phyloP scores from a whole-genome alignment of 2,113 vertebrate genomes.

The Caracal caracal region DNA sequence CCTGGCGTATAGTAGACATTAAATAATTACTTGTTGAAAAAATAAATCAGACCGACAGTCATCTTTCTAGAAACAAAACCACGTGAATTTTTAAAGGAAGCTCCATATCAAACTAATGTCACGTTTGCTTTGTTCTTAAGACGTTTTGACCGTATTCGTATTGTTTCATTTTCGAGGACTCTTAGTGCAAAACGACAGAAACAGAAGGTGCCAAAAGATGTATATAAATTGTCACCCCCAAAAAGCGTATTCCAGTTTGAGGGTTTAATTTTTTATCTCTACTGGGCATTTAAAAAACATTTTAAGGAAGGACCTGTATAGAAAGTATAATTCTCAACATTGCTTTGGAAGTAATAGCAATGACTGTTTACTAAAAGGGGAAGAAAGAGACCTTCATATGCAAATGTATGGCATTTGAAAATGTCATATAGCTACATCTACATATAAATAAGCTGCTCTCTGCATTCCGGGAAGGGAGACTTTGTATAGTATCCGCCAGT shows the following conservation, averaged over 20 bases:
- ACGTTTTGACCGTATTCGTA: background rate
- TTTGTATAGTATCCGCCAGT: slow-evolving; percentile 68
- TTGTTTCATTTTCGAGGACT: background rate
- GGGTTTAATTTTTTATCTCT: slow-evolving; percentile 9
- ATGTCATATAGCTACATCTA: slow-evolving; percentile 89
- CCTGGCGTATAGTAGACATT: background rate
- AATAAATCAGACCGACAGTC: background rate
- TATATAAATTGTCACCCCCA: background rate
- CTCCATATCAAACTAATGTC: background rate
- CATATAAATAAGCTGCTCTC: slow-evolving; percentile 88
- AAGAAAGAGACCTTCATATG: slow-evolving; percentile 86
- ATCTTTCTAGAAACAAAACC: background rate
- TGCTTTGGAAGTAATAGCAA: slow-evolving; percentile 78
- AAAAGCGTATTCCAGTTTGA: background rate
- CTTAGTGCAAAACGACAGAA: background rate
- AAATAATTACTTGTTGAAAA: background rate
- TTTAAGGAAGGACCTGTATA: slow-evolving; percentile 66
- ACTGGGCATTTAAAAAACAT: slow-evolving; percentile 58
- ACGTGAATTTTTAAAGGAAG: background rate
- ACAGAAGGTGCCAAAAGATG: background rate
- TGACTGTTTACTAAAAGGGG: slow-evolving; percentile 82
- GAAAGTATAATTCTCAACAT: slow-evolving; percentile 70
- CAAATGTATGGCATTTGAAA: slow-evolving; percentile 91
- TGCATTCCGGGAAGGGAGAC: slow-evolving; percentile 72
- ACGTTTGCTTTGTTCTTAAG: slow-evolving; percentile 31